These are phyloP conservation scores for Aleadryas rufinucha DNA, from an alignment of 2,113 vertebrate species.

Conservation along the genomic window DNA sequence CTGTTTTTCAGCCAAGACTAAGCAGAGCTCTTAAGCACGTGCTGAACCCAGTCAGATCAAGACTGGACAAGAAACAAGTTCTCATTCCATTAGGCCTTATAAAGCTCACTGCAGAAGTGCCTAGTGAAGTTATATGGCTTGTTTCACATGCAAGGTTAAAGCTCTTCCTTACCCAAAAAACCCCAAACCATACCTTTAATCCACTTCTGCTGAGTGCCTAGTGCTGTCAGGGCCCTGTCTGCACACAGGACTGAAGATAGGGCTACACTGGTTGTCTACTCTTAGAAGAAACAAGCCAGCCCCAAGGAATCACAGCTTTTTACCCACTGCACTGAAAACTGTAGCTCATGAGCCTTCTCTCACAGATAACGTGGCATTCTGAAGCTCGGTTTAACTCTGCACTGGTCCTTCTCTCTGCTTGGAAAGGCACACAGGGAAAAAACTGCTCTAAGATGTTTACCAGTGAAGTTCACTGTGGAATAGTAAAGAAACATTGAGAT, in stretches of 20 bases:
- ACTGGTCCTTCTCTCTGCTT: neutral
- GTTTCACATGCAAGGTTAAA: neutral
- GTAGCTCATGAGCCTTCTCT: neutral
- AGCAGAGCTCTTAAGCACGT: neutral
- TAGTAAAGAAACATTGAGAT: neutral
- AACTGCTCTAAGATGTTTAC: neutral
- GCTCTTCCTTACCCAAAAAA: neutral
- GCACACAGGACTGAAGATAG: neutral
- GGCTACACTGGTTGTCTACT: neutral
- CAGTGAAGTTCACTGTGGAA: neutral
- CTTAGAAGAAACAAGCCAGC: neutral
- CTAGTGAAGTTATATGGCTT: neutral
- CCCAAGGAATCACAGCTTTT: neutral
- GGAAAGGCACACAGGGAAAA: neutral
- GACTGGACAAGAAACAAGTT: neutral
- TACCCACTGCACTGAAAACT: neutral
- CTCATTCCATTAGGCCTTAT: neutral
- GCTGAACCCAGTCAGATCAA: neutral
- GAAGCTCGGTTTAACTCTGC: neutral
- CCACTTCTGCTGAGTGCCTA: neutral
- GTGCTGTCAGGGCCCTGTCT: neutral
- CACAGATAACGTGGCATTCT: neutral
- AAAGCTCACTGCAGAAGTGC: neutral
- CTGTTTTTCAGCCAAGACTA: neutral
- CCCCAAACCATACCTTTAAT: neutral